Conservation (phyloP, 2,888 invertebrate genomes). For the Lutraria lutraria region DNA sequence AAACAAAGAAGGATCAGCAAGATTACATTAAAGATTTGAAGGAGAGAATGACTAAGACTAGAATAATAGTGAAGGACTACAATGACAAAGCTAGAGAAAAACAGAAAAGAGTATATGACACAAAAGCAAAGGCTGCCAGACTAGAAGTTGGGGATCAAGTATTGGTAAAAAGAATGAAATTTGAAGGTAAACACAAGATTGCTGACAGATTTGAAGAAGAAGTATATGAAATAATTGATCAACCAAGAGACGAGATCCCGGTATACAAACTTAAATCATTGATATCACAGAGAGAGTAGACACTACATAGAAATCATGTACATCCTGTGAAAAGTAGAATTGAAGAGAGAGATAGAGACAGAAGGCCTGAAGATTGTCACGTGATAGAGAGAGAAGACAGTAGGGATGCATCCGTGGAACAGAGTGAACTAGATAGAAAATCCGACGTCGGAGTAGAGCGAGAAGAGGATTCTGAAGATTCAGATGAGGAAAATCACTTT, state of each 20-base stretch:
- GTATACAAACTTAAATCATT: constrained; percentile 19
- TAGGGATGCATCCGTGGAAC: background rate
- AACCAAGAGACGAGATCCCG: background rate
- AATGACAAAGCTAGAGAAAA: background rate
- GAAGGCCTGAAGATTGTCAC: background rate
- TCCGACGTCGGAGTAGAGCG: background rate
- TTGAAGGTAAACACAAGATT: constrained; percentile 44
- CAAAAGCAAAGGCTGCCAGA: constrained; percentile 26
- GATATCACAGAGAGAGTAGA: background rate
- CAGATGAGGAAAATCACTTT: background rate
- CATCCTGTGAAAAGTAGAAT: background rate
- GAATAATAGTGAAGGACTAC: constrained; percentile 30
- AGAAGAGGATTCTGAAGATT: background rate
- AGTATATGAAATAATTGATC: constrained; percentile 7
- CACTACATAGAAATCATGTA: background rate
- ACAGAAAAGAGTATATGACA: constrained; percentile 41
- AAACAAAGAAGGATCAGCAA: background rate
- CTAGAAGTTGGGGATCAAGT: constrained; percentile 41
- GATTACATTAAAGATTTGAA: constrained; percentile 38
- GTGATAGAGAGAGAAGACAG: background rate
- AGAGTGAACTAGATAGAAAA: background rate
- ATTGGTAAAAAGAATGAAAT: constrained; percentile 27
- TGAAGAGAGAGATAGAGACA: background rate
- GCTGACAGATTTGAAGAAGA: constrained; percentile 37
- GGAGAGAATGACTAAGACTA: constrained; percentile 23